Base-by-base conservation (phyloP, 2,888 invertebrate species). In the Dione juno region DNA sequence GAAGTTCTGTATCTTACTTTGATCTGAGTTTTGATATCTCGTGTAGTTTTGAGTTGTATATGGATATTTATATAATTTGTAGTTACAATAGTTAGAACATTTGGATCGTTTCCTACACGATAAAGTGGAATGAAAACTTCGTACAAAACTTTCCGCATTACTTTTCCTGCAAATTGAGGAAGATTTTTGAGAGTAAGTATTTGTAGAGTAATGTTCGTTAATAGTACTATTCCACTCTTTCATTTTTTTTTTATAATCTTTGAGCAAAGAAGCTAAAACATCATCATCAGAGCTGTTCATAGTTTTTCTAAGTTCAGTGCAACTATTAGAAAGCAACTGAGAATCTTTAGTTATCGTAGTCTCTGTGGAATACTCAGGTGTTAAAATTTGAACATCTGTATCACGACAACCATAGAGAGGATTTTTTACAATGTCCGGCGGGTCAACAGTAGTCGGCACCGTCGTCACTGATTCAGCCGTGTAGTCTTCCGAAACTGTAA, bases 231-330 rank as follows among this genome's bases (percentile, higher is more conserved):
- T 93, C 93, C 93, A 93, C 77, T 93, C 90, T 65, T 88, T 90
- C 92, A 93, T 93, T 76, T 92, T 91, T 71, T 84, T 85, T 80
- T 90, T 91, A 74, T 93, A 93, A 79, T 93, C 93, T 69, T 83
- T 89, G 1, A 92, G 81, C 69, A 93, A 89, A 53, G 78, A 87
- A 21, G 82, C 75, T 53, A 89, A 77, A 11, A 92, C 77, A 67
- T 90, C 85, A 58, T 80, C 79, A 70, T 84, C 83, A 75, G 79
- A 83, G 71, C 82, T 84, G 59, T 79, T 81, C 87, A 89, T 88
- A 3, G 90, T 88, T 69, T 88, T 81, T 76, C 88, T 83, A 64
- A 93, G 78, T 77, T 93, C 93, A 7, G 91, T 88, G 75, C 93
- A 93, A 75, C 88, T 92, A 1, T 89, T 86, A 1, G 92, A 89